phyloP scores from a whole-genome alignment of 2,888 invertebrate genomes.

The Cotesia congregata region DNA sequence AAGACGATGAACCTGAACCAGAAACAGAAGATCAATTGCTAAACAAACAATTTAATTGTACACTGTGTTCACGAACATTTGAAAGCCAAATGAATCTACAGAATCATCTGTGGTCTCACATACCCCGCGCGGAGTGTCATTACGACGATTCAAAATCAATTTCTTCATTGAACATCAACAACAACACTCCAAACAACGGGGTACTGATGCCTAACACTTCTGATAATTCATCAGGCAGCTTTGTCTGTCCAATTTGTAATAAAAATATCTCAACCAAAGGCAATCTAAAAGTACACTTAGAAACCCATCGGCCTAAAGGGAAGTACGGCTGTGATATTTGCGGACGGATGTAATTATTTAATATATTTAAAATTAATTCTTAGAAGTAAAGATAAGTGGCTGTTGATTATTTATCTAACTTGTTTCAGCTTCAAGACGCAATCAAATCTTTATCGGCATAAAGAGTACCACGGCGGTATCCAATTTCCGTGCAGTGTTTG shows the following conservation, averaged over 20 bases:
- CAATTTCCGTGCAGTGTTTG: constrained; percentile 78
- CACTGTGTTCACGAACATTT: constrained; percentile 74
- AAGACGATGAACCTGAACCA: neutral
- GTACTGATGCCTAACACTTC: constrained; percentile 61
- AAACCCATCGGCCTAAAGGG: constrained; percentile 76
- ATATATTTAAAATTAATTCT: constrained; percentile 13
- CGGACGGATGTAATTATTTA: constrained; percentile 76
- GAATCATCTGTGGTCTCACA: constrained; percentile 76
- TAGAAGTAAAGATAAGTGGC: neutral
- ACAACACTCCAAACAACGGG: constrained; percentile 58
- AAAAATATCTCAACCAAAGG: constrained; percentile 76
- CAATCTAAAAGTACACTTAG: constrained; percentile 77
- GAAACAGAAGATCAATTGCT: neutral
- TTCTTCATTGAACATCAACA: constrained; percentile 61
- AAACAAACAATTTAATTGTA: constrained; percentile 73
- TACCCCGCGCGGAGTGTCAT: constrained; percentile 58
- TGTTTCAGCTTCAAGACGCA: constrained; percentile 76
- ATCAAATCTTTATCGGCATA: constrained; percentile 76
- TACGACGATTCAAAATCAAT: constrained; percentile 41
- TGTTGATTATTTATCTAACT: neutral
- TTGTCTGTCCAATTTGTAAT: constrained; percentile 75
- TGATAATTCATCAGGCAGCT: constrained; percentile 59
- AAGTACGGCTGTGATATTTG: constrained; percentile 78
- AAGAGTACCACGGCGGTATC: constrained; percentile 75
- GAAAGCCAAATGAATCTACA: constrained; percentile 75